A percentile compares a stretch with the other conserved stretches of the same genome.
Evolutionary conservation across 2,888 invertebrate genomes (phyloP).

Genomic region (Altica lythri): DNA sequence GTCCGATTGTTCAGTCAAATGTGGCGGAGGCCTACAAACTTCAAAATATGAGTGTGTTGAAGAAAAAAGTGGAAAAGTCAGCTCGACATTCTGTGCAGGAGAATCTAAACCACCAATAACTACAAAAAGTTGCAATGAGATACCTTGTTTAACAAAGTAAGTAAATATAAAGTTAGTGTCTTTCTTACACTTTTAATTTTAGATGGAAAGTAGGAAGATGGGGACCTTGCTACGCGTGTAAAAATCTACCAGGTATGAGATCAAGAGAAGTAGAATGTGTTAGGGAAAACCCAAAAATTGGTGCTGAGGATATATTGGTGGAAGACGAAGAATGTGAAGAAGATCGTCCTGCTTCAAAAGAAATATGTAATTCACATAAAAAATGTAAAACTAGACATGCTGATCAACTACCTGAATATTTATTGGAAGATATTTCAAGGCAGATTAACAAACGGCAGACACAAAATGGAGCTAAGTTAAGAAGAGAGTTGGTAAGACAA

Average conservation of each 20-base stretch:
- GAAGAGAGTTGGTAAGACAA: constrained; percentile 30
- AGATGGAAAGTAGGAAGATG: constrained; percentile 70
- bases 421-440: constrained; percentile 48
- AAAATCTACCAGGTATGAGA: constrained; percentile 56
- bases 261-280: constrained; percentile 60
- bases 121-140: constrained; percentile 58
- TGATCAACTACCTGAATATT: constrained; percentile 42
- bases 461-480: constrained; percentile 27
- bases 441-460: constrained; percentile 43
- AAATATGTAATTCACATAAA: constrained; percentile 53
- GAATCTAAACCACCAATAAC: constrained; percentile 55
- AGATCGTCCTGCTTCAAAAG: constrained; percentile 47
- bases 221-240: constrained; percentile 66
- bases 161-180: too few relatives aligned
- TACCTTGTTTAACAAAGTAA: constrained; percentile 60
- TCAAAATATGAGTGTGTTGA: constrained; percentile 65
- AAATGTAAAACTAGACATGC: constrained; percentile 46
- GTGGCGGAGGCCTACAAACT: constrained; percentile 64
- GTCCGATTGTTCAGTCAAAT: constrained; percentile 66
- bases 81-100: constrained; percentile 60
- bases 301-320: constrained; percentile 58
- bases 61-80: constrained; percentile 66
- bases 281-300: constrained; percentile 54
- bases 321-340: constrained; percentile 52
- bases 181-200: too few relatives aligned